A percentile compares a stretch with the other conserved stretches of the same genome.
These are phyloP conservation scores for Drosophila atripex DNA, from an alignment of 2,888 invertebrate species.

Conservation along the genomic window DNA sequence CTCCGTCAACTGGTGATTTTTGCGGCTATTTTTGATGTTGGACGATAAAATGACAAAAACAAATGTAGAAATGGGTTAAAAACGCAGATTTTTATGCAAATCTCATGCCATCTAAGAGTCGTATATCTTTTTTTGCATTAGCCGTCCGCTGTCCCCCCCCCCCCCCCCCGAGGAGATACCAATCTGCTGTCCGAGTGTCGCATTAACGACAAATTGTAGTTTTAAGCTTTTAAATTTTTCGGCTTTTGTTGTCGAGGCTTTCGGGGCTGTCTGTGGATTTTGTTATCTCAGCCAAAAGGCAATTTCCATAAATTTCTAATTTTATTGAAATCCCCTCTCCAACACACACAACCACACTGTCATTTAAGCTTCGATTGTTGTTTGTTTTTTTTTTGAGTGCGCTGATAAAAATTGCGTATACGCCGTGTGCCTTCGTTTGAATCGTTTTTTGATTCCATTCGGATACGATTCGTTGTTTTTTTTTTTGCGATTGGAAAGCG, in stretches of 20 bases:
- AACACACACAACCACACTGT: neutral
- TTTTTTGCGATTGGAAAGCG: conserved; percentile 29
- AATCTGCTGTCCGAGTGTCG: conserved; percentile 47
- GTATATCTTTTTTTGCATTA: conserved; percentile 50
- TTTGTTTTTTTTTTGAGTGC: conserved; percentile 43
- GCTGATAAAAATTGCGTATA: conserved; percentile 69
- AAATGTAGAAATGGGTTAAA: conserved; percentile 37
- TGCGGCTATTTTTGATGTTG: conserved; percentile 11
- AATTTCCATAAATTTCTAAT: conserved; percentile 80
- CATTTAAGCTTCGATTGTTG: conserved; percentile 23
- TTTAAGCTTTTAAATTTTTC: conserved; percentile 75
- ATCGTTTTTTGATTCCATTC: conserved; percentile 50
- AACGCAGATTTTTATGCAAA: conserved; percentile 42
- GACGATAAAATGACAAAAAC: conserved; percentile 12
- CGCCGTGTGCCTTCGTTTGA: conserved; percentile 48
- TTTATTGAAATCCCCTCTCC: conserved; percentile 65
- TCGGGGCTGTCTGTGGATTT: conserved; percentile 54
- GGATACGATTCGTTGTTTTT: conserved; percentile 13
- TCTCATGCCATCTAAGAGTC: conserved; percentile 31
- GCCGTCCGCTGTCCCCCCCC: conserved; percentile 4
- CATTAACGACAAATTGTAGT: conserved; percentile 77
- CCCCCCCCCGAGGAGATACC: neutral
- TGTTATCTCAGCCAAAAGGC: conserved; percentile 50
- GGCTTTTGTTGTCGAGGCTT: conserved; percentile 36
- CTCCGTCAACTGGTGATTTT: conserved; percentile 4